Percentiles rank a stretch among this genome's conserved stretches.
Conservation (phyloP, 2,888 invertebrate genomes). For the Drosophila prolongata region DNA sequence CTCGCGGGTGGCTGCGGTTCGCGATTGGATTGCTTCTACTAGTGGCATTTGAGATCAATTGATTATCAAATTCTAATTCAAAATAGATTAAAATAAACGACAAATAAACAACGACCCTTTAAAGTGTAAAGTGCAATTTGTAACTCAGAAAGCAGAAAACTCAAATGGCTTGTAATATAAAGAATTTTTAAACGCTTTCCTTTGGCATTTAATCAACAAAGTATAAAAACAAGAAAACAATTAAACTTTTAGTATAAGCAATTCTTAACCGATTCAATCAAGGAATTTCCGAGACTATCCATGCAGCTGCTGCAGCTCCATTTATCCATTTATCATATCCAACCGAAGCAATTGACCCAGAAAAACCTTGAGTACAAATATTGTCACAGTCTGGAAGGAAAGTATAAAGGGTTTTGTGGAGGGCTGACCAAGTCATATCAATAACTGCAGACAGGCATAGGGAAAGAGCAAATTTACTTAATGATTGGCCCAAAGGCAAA, state of each 20-base stretch:
- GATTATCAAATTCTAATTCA: not conserved
- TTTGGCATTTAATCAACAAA: no score
- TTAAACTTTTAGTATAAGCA: no score
- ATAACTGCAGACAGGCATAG: conserved; percentile 28
- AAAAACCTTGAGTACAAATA: conserved; percentile 53
- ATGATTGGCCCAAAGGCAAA: conserved; percentile 57
- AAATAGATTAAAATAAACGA: not conserved
- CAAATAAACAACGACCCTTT: no score
- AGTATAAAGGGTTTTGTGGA: not conserved
- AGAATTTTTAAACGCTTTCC: no score
- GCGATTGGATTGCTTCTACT: conserved; percentile 70
- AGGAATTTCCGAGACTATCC: conserved; percentile 7
- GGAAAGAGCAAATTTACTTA: conserved; percentile 43
- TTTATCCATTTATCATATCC: conserved; percentile 14
- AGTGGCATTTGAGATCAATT: conserved; percentile 49
- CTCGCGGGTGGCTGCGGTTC: conserved; percentile 72
- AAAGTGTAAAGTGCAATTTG: no score
- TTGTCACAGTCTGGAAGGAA: conserved; percentile 45
- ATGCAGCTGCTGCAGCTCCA: conserved; percentile 8
- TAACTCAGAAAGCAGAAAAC: no score
- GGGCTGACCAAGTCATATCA: conserved; percentile 28
- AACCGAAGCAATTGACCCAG: conserved; percentile 57
- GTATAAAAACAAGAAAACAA: not conserved
- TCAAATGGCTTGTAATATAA: no score
- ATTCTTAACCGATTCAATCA: not conserved